Evolutionary conservation across 2,888 invertebrate species (phyloP), one percentile per base, ranked within the genome.

Genomic region (Diploptera punctata): DNA sequence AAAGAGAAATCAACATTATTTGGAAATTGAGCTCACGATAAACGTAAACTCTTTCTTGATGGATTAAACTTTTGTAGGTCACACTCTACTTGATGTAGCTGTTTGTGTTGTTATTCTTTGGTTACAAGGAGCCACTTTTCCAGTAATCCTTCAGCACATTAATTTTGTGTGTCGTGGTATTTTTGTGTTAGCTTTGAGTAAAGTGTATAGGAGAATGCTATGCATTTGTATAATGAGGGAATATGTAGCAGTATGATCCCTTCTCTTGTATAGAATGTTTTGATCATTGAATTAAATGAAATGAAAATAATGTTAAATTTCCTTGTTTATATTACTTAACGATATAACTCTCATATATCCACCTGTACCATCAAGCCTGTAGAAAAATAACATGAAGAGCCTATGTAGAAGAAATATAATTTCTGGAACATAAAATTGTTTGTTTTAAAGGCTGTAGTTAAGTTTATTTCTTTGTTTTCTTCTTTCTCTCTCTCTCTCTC

Each of bases 161-260:
- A 54, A 67, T 67, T 68, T 68, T 68, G 71, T 73, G 68, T 71
- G 62, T 70, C 69, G 72, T 74, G 54, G 69, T 74, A 71, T 74
- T 71, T n/a, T 75, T 75, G 73, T 73, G 73, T 75, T 75, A 75
- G 75, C 71, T 75, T 70, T 65, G 67, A 68, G 61, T 70, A 72
- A 72, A 68, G 72, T 73, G 68, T 75, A 67, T 75, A 73, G 75
- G 69, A 65, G 70, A 67, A 65, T 67, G 70, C 71, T 24, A 60
- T 73, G 73, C 75, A 75, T 75, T 73, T 75, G 75, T 75, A 75
- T 67, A 71, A 70, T 75, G 68, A 73, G 52, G 71, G 72, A 73
- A 26, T 71, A 47, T 65, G 52, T 60, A 67, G 69, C 67, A 33
- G 33, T 60, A 31, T 52, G 21, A 72, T 72, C 74, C 71, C 69